phyloP scores from a whole-genome alignment of 2,113 vertebrate species.

The Petroica traversi region DNA sequence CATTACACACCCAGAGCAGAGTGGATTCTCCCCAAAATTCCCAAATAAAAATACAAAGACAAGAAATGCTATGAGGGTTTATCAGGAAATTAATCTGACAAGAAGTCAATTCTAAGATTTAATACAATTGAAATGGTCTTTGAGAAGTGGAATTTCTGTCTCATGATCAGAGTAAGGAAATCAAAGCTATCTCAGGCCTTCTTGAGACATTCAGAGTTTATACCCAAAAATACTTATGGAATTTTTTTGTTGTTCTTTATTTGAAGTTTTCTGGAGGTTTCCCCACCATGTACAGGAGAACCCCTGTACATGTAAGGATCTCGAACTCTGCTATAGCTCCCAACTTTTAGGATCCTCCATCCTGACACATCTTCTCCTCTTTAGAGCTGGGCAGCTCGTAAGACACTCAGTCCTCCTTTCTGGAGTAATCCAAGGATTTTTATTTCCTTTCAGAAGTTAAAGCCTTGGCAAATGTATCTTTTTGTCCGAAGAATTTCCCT shows the following conservation, averaged over 20 bases:
- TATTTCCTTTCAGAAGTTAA: neutral
- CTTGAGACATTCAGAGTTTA: neutral
- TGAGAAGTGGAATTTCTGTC: neutral
- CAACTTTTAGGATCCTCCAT: neutral
- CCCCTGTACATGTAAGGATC: rapidly evolving
- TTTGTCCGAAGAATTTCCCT: neutral
- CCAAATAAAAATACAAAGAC: neutral
- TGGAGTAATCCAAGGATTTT: neutral
- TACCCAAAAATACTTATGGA: neutral
- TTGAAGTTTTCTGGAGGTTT: neutral
- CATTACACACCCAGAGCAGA: neutral
- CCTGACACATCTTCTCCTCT: neutral
- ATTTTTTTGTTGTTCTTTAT: neutral
- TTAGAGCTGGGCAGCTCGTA: neutral
- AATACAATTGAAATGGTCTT: neutral
- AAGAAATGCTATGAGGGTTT: rapidly evolving
- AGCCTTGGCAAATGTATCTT: neutral
- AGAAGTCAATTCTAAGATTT: neutral
- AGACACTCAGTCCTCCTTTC: neutral
- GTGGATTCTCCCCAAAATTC: neutral
- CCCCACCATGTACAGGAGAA: neutral
- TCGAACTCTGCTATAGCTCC: neutral
- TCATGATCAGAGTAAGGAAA: neutral
- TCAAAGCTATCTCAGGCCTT: neutral
- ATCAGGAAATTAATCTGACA: neutral